These are phyloP conservation scores for Dendrocincla tyrannina DNA, from an alignment of 2,797 vertebrate genomes.

Conservation along the genomic window DNA sequence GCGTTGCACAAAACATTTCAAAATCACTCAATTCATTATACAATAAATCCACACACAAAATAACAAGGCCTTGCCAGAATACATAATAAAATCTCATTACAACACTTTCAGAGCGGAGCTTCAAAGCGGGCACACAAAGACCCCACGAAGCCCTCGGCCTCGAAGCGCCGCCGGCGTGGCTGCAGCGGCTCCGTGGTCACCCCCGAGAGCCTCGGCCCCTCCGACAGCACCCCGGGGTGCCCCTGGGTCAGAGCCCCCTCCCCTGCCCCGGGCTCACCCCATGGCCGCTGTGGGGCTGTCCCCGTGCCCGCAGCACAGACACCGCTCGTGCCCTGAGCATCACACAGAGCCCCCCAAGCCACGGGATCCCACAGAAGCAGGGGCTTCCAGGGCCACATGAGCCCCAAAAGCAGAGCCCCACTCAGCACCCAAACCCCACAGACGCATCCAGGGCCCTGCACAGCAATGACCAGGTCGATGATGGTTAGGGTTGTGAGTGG, in stretches of 20 bases:
- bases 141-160: not conserved
- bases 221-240: not conserved
- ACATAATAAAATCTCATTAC: conserved; percentile 69
- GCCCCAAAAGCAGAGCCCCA: not conserved
- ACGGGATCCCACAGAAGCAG: not conserved
- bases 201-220: not conserved
- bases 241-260: not conserved
- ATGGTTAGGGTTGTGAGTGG: rapidly evolving
- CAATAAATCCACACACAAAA: conserved; percentile 70
- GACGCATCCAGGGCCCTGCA: not conserved
- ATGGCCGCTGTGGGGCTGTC: too few relatives aligned
- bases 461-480: not conserved
- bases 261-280: too few relatives aligned
- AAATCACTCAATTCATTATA: conserved; percentile 66
- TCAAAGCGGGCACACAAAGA: conserved; percentile 63
- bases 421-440: not conserved
- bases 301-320: not conserved
- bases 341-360: not conserved
- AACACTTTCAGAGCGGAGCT: conserved; percentile 60
- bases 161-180: rapidly evolving
- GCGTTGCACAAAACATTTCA: conserved; percentile 67
- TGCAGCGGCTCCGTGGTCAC: not conserved
- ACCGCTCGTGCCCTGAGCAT: not conserved
- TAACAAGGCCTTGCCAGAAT: conserved; percentile 61
- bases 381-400: not conserved